phyloP scores from a whole-genome alignment of 2,888 invertebrate genomes.

The Patella ulyssiponensis region DNA sequence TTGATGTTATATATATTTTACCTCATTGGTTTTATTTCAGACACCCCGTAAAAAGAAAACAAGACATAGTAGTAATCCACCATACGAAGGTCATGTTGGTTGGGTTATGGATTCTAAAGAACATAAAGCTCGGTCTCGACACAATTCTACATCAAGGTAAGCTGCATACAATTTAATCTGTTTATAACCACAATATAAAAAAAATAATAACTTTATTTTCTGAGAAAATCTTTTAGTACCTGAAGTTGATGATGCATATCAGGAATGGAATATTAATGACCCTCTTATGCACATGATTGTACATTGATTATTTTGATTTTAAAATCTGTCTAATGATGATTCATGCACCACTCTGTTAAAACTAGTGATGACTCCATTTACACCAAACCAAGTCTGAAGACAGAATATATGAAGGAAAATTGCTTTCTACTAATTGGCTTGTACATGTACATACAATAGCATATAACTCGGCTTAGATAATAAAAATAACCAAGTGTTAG shows the following conservation, averaged over 20 bases:
- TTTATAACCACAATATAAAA: too few relatives aligned
- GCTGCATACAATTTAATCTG: not conserved
- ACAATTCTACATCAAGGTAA: slow-evolving; percentile 60
- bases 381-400: slow-evolving; percentile 11
- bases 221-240: too few relatives aligned
- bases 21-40: slow-evolving; percentile 42
- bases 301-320: not conserved
- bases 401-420: not conserved
- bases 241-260: not conserved
- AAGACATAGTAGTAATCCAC: slow-evolving; percentile 86
- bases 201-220: too few relatives aligned
- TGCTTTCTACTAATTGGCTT: too few relatives aligned
- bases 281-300: not conserved
- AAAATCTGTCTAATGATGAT: slow-evolving; percentile 1
- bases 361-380: slow-evolving; percentile 4
- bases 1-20: too few relatives aligned
- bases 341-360: slow-evolving; percentile 7
- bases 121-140: slow-evolving; percentile 60
- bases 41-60: slow-evolving; percentile 72
- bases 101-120: slow-evolving; percentile 88
- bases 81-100: slow-evolving; percentile 92
- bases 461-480: too few relatives aligned
- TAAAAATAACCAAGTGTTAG: too few relatives aligned
- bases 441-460: too few relatives aligned
- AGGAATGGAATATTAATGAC: not conserved